These are phyloP conservation scores for Drosophila sp. DNA, from an alignment of 1,140 invertebrate genomes.

Conservation along the genomic window DNA sequence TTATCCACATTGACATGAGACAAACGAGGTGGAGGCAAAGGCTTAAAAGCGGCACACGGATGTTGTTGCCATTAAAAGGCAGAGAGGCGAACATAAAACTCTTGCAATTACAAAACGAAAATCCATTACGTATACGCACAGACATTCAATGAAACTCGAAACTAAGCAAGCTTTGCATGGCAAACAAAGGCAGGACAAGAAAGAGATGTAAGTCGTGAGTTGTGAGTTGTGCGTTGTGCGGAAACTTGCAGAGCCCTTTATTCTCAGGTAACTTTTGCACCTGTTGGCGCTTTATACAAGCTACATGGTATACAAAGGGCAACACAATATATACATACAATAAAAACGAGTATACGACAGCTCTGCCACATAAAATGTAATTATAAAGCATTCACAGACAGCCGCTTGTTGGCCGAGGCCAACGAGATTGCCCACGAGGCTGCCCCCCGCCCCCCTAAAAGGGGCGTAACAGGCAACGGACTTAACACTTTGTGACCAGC, in stretches of 20 bases:
- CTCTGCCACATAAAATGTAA: slow-evolving; percentile 72
- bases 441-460: background rate
- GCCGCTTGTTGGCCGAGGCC: slow-evolving; percentile 9
- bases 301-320: slow-evolving; percentile 8
- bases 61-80: slow-evolving; percentile 20
- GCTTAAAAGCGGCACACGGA: slow-evolving; percentile 18
- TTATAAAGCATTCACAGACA: slow-evolving; percentile 75
- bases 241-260: slow-evolving; percentile 1
- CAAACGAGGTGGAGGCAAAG: slow-evolving; percentile 1
- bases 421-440: background rate
- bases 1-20: slow-evolving; percentile 32
- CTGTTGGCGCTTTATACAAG: slow-evolving; percentile 61
- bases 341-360: slow-evolving; percentile 25
- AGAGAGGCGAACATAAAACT: slow-evolving; percentile 48
- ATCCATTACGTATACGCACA: slow-evolving; percentile 51
- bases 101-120: slow-evolving; percentile 65
- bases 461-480: slow-evolving; percentile 33
- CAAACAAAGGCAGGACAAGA: background rate
- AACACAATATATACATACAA: slow-evolving; percentile 20
- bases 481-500: slow-evolving; percentile 74
- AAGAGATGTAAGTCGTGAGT: background rate
- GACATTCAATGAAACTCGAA: slow-evolving; percentile 73
- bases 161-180: slow-evolving; percentile 55
- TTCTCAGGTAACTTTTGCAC: slow-evolving; percentile 15
- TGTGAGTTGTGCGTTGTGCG: background rate